phyloP scores from a whole-genome alignment of 2,797 vertebrate genomes.

The Kryptopterus vitreolus region DNA sequence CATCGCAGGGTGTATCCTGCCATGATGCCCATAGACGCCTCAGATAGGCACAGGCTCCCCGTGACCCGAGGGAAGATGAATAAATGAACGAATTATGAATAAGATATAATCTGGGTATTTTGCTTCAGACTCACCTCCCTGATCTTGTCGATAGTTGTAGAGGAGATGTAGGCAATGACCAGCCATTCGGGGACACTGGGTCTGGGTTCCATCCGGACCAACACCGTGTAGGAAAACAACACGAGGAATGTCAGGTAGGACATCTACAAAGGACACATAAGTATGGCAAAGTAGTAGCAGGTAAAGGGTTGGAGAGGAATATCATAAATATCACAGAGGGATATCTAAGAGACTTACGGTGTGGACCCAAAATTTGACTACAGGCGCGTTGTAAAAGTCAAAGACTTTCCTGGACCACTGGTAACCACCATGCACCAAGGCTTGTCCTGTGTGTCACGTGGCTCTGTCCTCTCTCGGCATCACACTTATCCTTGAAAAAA shows the following conservation, averaged over 20 bases:
- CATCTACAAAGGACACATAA: slow-evolving; percentile 74
- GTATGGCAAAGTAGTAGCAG: no score
- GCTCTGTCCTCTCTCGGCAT: slow-evolving; percentile 78
- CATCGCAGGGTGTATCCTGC: no score
- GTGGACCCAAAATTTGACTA: slow-evolving; percentile 99
- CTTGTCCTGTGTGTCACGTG: slow-evolving; percentile 60
- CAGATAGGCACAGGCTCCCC: no score
- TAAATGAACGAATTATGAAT: no score
- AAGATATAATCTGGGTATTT: not conserved
- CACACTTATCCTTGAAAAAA: slow-evolving; percentile 68
- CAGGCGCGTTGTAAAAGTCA: slow-evolving; percentile 94
- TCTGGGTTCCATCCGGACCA: slow-evolving; percentile 87
- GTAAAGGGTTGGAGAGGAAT: no score
- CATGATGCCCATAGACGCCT: no score
- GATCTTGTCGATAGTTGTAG: slow-evolving; percentile 87
- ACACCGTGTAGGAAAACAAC: slow-evolving; percentile 88
- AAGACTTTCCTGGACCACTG: slow-evolving; percentile 81
- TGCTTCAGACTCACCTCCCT: slow-evolving; percentile 82
- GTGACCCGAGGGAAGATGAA: no score
- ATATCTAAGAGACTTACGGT: slow-evolving; percentile 74
- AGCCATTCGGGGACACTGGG: slow-evolving; percentile 90
- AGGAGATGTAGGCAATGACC: slow-evolving; percentile 88
- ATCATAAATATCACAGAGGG: not conserved
- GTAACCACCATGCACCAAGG: slow-evolving; percentile 61
- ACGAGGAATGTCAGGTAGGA: slow-evolving; percentile 89